Base-by-base conservation (phyloP, 1,140 invertebrate genomes). In the Pseudomyrmex cubaensis region DNA sequence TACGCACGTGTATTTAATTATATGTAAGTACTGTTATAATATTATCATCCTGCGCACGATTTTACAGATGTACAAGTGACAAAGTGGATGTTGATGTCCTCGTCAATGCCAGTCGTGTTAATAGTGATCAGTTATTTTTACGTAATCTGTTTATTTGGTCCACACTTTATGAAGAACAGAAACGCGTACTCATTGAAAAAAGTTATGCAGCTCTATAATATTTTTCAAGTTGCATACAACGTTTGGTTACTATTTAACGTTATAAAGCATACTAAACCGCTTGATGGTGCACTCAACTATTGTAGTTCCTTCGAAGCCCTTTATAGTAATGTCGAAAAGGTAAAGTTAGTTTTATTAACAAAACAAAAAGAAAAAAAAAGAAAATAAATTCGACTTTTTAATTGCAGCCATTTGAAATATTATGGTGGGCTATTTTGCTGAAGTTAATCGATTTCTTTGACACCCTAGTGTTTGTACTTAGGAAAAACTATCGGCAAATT, bases 401-500 rank as follows among this genome's bases (percentile, higher is more conserved):
- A 48, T 17, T 61, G 15, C 17, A 80, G 77, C 8, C 15, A 46
- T 2, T 63, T 94, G 91, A 62, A 93, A 15, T 35, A 87, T 1
- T 84, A 44, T 93, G 94, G 82, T 93, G 92, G 70, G 85, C 89
- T 0, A 91, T 94, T 17, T 88, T 93, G 63, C 78, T 95, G 15
- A 94, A 94, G 86, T 35, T 83, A 1, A 9, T 50, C 0, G 80
- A 83, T 85, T 25, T 93, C 2, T 64, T 88, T 2, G 93, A 94
- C 84, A 94, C 93, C 1, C 15, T 95, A 92, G 96, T 97, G 88
- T 97, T 97, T 89, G 92, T 96, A 15, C 85, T 97, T 35, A 93
- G 96, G 44, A 97, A 96, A 91, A 97, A 96, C 89, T 91, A 95
- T 15, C 95, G 94, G 8, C 96, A 97, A 91, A 94, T 96, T 12